Evolutionary conservation across 1,140 invertebrate species (phyloP).

Genomic region (Conus betulinus): DNA sequence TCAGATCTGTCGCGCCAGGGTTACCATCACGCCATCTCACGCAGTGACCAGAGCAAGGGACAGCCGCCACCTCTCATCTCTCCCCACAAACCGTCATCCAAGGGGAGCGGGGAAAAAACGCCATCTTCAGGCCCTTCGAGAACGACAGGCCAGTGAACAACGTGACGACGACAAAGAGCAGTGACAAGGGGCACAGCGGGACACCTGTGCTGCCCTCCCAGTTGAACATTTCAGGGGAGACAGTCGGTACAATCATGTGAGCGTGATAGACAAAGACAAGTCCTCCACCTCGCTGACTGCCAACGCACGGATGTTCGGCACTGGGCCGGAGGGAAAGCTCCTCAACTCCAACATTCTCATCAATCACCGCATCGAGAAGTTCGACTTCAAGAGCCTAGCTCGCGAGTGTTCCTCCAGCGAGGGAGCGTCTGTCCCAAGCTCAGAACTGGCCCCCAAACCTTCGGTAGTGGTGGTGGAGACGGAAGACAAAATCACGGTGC

Average conservation of each 20-base stretch:
- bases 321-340: neutral
- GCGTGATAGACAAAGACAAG: neutral
- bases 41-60: slow-evolving; percentile 25
- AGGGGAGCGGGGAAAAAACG: slow-evolving; percentile 42
- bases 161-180: neutral
- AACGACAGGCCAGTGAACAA: slow-evolving; percentile 38
- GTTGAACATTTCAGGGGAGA: neutral
- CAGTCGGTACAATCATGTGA: neutral
- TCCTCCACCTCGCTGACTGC: neutral
- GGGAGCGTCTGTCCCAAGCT: neutral
- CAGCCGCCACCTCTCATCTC: slow-evolving; percentile 35
- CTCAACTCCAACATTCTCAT: slow-evolving; percentile 30
- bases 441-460: neutral
- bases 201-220: neutral
- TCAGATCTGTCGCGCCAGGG: slow-evolving; percentile 16
- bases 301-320: neutral
- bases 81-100: slow-evolving; percentile 30
- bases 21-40: neutral
- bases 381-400: slow-evolving; percentile 54
- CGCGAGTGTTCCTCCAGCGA: slow-evolving; percentile 31
- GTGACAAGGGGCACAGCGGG: neutral
- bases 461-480: neutral
- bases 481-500: neutral
- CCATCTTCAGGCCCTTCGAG: slow-evolving; percentile 64
- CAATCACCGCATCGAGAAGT: slow-evolving; percentile 44